Evolutionary conservation across 1,140 invertebrate genomes (phyloP).

Genomic region (Drosophila melanogaster): Release_6_plus_ISO1_MT NT_033779.5:13207501-13208000

Average conservation of each 20-base stretch:
- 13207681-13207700: background rate
- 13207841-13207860: background rate
- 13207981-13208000: slow-evolving; percentile 19
- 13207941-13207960: background rate
- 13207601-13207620: slow-evolving; percentile 12
- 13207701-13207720: too few species aligned
- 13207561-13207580: slow-evolving; percentile 33
- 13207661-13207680: background rate
- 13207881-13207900: background rate
- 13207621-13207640: background rate
- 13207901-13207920: slow-evolving; percentile 1
- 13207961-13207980: background rate
- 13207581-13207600: slow-evolving; percentile 18
- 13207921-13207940: background rate
- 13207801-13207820: background rate
- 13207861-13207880: slow-evolving; percentile 3
- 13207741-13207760: background rate
- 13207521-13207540: slow-evolving; percentile 7
- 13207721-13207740: too few species aligned
- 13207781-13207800: background rate
- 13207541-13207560: slow-evolving; percentile 9
- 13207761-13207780: background rate
- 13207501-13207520: slow-evolving; percentile 21
- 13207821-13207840: background rate
- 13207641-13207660: background rate